phyloP scores from a whole-genome alignment of 2,797 vertebrate genomes.

The Urophycis tenuis region DNA sequence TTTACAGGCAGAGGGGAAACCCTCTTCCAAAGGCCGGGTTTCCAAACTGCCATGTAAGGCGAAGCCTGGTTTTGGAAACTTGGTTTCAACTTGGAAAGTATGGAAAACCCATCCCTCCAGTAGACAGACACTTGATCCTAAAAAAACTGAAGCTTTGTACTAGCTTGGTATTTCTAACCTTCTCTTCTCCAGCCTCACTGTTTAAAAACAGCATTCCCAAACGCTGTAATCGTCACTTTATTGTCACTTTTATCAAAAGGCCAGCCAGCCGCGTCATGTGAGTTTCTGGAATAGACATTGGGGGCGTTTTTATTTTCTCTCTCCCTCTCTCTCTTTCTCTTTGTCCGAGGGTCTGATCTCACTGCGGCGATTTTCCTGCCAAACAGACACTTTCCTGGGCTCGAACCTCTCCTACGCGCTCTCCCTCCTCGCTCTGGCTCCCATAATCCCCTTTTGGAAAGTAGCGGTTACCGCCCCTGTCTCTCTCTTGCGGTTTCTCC shows the following conservation, averaged over 20 bases:
- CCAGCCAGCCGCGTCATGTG: background rate
- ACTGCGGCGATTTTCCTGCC: conserved; percentile 39
- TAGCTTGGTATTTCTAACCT: background rate
- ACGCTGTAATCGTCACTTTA: conserved; percentile 2
- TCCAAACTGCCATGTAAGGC: background rate
- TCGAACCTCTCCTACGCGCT: conserved; percentile 46
- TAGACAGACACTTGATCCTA: background rate
- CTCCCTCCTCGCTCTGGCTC: conserved; percentile 49
- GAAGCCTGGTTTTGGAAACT: background rate
- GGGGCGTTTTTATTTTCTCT: background rate
- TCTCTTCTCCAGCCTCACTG: background rate
- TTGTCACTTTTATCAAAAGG: background rate
- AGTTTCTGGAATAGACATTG: background rate
- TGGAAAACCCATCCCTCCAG: background rate
- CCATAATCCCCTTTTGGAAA: conserved; percentile 56
- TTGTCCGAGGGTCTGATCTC: conserved; percentile 27
- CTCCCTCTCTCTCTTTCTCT: conserved; percentile 24
- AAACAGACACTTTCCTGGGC: conserved; percentile 33
- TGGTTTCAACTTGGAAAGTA: background rate
- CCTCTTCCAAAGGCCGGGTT: background rate
- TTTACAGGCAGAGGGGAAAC: background rate
- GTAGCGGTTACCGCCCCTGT: conserved; percentile 15
- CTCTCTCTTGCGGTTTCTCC: conserved; percentile 17
- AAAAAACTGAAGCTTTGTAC: background rate
- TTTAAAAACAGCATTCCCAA: background rate